These are phyloP conservation scores for Psittacus erithacus DNA, from an alignment of 2,113 vertebrate species.

Conservation along the genomic window DNA sequence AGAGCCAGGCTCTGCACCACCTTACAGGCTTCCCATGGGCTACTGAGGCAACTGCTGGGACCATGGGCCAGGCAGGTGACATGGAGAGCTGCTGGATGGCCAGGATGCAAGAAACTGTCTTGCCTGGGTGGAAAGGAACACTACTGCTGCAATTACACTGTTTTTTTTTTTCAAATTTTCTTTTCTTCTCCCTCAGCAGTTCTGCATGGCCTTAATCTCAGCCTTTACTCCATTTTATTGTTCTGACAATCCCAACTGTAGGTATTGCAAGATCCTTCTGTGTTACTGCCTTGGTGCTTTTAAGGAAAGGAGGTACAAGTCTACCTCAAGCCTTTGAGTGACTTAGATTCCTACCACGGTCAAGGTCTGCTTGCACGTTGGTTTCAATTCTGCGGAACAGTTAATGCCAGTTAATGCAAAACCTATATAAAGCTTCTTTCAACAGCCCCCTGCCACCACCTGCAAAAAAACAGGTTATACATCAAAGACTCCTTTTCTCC, in stretches of 20 bases:
- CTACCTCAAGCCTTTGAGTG: not conserved
- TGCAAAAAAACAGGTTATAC: not conserved
- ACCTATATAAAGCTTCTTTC: not conserved
- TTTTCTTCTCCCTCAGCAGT: not conserved
- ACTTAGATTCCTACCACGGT: not conserved
- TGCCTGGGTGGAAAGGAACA: not conserved
- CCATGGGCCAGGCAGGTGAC: not conserved
- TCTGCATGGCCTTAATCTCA: not conserved
- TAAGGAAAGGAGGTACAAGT: not conserved
- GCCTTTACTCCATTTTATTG: not conserved
- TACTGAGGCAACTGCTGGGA: not conserved
- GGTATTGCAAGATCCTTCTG: not conserved
- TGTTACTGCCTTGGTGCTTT: not conserved
- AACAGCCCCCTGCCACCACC: not conserved
- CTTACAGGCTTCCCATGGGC: not conserved
- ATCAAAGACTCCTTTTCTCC: not conserved
- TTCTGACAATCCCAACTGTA: not conserved
- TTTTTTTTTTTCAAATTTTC: not conserved
- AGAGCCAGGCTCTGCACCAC: not conserved
- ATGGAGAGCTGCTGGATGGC: not conserved
- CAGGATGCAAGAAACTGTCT: not conserved
- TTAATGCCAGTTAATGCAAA: not conserved
- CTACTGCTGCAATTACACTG: fast-evolving
- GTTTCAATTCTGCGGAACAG: not conserved
- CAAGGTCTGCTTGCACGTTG: not conserved